Evolutionary conservation across 2,888 invertebrate genomes (phyloP).

Genomic region (Sabatieria punctata): DNA sequence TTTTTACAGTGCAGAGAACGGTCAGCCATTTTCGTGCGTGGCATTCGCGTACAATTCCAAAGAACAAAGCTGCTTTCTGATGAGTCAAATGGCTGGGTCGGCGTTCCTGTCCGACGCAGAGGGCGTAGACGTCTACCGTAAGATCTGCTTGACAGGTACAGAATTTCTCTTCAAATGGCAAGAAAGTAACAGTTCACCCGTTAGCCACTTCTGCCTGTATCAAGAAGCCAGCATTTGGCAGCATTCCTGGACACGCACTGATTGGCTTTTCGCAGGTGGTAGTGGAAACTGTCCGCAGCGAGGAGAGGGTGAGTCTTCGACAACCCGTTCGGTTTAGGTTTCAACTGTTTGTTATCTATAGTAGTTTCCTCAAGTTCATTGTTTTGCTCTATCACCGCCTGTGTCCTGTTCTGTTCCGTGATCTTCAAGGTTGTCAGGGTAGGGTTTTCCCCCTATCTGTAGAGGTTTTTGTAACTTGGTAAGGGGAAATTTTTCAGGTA

Average conservation of each 20-base stretch:
- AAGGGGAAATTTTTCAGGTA: no score
- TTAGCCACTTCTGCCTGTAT: constrained; percentile 5
- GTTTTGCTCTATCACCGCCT: no score
- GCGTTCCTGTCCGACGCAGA: no score
- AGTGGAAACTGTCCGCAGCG: constrained; percentile 2
- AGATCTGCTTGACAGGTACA: constrained; percentile 7
- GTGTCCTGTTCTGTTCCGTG: no score
- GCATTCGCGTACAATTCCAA: not conserved
- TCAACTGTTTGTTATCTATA: not conserved
- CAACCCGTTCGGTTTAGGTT: not conserved
- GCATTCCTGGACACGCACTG: not conserved
- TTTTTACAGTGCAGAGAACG: not conserved
- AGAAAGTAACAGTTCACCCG: no score
- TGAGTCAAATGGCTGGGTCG: not conserved
- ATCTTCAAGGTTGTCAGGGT: no score
- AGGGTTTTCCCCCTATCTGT: no score
- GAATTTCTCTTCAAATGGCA: no score
- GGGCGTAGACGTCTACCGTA: constrained; percentile 1
- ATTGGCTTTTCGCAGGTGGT: constrained; percentile 7
- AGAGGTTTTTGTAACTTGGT: no score
- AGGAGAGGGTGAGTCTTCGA: constrained; percentile 3
- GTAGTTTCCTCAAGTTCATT: no score
- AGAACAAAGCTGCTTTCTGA: not conserved
- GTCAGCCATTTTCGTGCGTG: not conserved
- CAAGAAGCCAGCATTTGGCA: constrained; percentile 6